Conservation (phyloP, 2,113 vertebrate genomes). For the Echinops telfairi region DNA sequence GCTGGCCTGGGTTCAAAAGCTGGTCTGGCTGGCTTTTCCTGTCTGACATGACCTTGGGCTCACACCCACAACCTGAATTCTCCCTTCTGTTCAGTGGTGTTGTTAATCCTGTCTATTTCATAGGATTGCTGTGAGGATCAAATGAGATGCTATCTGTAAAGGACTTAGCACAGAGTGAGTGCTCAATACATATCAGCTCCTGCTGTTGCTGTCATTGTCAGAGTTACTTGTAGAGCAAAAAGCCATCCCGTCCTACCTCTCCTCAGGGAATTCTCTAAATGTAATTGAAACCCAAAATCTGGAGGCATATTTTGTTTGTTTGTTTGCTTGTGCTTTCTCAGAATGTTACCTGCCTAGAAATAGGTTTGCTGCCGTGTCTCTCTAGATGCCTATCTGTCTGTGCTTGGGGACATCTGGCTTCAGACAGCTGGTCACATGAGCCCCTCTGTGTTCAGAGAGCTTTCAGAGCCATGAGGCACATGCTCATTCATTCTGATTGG, state of each 20-base stretch:
- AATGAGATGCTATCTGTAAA: conserved; percentile 20
- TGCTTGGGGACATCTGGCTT: not conserved
- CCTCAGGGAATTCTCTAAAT: not conserved
- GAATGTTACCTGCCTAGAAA: conserved; percentile 27
- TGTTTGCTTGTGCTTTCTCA: not conserved
- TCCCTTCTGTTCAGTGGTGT: not conserved
- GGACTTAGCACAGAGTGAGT: conserved; percentile 1
- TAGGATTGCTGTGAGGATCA: not conserved
- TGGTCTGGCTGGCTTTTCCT: not conserved
- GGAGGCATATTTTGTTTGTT: not conserved
- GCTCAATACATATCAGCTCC: not conserved
- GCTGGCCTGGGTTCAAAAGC: not conserved
- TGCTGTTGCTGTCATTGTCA: not conserved
- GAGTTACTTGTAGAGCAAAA: not conserved
- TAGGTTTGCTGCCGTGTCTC: not conserved
- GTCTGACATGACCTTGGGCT: not conserved
- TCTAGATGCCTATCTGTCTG: not conserved
- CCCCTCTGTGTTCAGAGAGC: not conserved
- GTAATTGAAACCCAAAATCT: conserved; percentile 31
- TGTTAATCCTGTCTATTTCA: conserved; percentile 25
- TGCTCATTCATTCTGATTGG: conserved; percentile 4
- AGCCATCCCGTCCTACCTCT: not conserved
- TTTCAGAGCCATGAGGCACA: conserved; percentile 30
- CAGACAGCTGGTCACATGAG: not conserved
- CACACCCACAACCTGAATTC: not conserved